Evolutionary conservation across 1,140 invertebrate genomes (phyloP), one percentile per base, ranked within the genome.

Genomic region (Tigriopus japonicus): DNA sequence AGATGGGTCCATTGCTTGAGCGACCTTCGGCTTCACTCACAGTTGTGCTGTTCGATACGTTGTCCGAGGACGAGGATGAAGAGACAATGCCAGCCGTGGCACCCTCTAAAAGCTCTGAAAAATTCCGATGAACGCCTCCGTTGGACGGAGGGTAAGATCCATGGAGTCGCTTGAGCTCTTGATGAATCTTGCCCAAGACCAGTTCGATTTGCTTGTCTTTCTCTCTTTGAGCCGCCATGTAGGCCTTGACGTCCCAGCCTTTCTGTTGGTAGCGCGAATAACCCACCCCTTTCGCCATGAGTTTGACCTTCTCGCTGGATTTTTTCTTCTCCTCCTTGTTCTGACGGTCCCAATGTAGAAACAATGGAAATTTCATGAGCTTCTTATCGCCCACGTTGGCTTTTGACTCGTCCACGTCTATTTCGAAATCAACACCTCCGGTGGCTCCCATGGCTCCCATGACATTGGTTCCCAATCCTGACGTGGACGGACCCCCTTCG

Each of bases 231-330:
- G 69, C 69, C 19, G 69, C 69, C n/a, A 71, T 51, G 45, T 67
- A 69, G 7, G 69, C 67, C 56, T 69, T 69, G 35, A 69, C 65
- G 55, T 71, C 68, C 69, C 69, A 71, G 63, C 68, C 68, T 62
- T 65, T 66, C 56, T 66, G 58, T 40, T 64, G 62, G 40, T 65
- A 51, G 21, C 68, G 65, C 6, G 69, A 68, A 63, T 68, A 71
- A 2, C 69, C 69, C 21, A 65, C 64, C n/a, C 69, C 69, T 42
- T 59, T 62, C 17, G 67, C 23, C 62, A 63, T 14, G 13, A 24
- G 52, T 15, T 62, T 59, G 40, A 41, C 28, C 17, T 24, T 7
- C 53, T 55, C 53, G 6, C 24, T 35, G n/a, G 58, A 2, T 24
- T 43, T 35, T 59, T 59, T 58, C 42, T 60, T 56, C 23, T 60